Evolutionary conservation across 2,113 vertebrate genomes (phyloP).

Genomic region (Notarius lentiginosus): DNA sequence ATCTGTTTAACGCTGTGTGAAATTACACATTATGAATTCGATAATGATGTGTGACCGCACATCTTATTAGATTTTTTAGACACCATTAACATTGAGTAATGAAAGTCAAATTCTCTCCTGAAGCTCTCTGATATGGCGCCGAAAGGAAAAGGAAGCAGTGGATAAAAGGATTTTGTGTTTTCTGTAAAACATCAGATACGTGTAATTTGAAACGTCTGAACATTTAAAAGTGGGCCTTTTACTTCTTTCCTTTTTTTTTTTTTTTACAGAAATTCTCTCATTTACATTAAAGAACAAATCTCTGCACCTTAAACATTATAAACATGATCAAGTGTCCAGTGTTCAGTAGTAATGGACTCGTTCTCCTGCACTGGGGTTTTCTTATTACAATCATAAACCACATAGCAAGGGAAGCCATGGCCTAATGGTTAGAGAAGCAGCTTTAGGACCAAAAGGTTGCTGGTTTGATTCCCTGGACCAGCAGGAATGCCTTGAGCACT

Average conservation of each 20-base stretch:
- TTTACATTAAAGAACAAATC: neutral
- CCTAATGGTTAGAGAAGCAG: no score
- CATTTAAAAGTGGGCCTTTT: neutral
- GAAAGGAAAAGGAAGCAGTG: neutral
- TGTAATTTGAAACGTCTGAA: neutral
- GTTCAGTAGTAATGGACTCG: neutral
- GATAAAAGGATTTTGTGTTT: neutral
- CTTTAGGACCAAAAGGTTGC: no score
- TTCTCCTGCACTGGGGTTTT: neutral
- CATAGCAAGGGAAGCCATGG: no score
- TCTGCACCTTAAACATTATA: neutral
- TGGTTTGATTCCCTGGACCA: no score
- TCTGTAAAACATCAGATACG: neutral
- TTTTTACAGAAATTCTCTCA: neutral
- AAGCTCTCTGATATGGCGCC: neutral
- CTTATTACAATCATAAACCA: neutral
- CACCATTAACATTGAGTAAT: slow-evolving; percentile 37
- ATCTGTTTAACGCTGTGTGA: slow-evolving; percentile 24
- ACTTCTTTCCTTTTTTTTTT: neutral
- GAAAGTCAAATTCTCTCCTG: slow-evolving; percentile 17
- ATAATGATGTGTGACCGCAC: slow-evolving; percentile 41
- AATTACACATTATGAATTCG: slow-evolving; percentile 30
- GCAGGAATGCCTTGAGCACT: no score
- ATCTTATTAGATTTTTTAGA: slow-evolving; percentile 32
- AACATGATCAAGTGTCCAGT: neutral